Evolutionary conservation across 2,888 invertebrate species (phyloP).

Genomic region (Drosophila planitibia): DNA sequence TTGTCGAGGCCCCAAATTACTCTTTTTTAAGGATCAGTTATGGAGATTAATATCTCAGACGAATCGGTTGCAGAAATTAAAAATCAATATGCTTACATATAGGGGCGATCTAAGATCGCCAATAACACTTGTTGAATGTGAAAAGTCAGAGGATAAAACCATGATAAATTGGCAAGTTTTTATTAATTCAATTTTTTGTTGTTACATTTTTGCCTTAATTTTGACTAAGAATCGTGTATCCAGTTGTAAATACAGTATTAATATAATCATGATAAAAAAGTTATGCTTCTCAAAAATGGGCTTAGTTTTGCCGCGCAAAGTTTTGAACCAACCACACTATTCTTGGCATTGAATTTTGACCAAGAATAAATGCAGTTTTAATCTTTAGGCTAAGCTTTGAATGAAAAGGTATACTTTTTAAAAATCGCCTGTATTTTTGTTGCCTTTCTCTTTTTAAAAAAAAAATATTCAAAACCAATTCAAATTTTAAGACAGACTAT

Average conservation of each 20-base stretch:
- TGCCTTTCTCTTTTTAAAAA: not conserved
- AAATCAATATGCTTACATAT: not conserved
- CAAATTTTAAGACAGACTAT: not conserved
- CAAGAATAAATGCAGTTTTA: not conserved
- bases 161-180: not conserved
- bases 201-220: too few species aligned
- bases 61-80: not conserved
- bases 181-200: not conserved
- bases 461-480: not conserved
- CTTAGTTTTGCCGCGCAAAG: not conserved
- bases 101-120: not conserved
- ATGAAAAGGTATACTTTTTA: not conserved
- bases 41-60: not conserved
- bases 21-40: not conserved
- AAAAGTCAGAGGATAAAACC: not conserved
- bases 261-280: not conserved
- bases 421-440: not conserved
- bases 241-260: not conserved
- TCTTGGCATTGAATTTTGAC: not conserved
- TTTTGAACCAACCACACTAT: not conserved
- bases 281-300: not conserved
- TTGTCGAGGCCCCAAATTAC: not conserved
- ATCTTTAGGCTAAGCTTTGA: not conserved
- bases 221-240: not conserved
- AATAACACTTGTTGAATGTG: slow-evolving; percentile 1